Percentiles rank a stretch among this genome's conserved stretches.
Conservation (phyloP, 2,797 vertebrate species). For the Molossus alvarezi region DNA sequence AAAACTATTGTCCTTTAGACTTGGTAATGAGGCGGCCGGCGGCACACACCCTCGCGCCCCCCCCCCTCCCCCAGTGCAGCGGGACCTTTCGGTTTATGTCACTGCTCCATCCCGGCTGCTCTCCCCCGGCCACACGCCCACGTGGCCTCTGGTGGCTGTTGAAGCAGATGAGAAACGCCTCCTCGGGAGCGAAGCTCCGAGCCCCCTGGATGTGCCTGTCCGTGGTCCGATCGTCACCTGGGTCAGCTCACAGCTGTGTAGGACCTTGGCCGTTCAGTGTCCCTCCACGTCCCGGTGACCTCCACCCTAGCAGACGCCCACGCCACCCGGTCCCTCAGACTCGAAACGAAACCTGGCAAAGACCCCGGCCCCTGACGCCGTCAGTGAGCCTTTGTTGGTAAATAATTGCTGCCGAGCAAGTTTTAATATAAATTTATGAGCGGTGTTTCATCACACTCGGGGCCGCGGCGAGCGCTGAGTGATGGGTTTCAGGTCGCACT, state of each 20-base stretch:
- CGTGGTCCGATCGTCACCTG: rapidly evolving
- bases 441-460: constrained; percentile 92
- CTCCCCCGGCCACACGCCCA: rapidly evolving
- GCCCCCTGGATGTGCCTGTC: rapidly evolving
- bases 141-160: not conserved
- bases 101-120: rapidly evolving
- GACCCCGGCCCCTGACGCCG: constrained; percentile 87
- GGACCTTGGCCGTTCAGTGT: constrained; percentile 73
- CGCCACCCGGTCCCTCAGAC: constrained; percentile 77
- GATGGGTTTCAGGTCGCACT: constrained; percentile 91
- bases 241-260: rapidly evolving
- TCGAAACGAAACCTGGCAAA: constrained; percentile 86
- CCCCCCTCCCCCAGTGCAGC: not conserved
- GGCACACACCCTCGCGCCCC: too few species aligned
- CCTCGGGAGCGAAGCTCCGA: not conserved
- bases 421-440: constrained; percentile 95
- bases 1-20: not conserved
- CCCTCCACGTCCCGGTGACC: not conserved
- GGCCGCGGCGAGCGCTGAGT: constrained; percentile 89
- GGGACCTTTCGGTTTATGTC: rapidly evolving
- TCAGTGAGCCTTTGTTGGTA: constrained; percentile 95
- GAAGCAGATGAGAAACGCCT: not conserved
- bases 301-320: constrained; percentile 61
- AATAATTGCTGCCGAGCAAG: constrained; percentile 94
- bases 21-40: not conserved